Base-by-base conservation (phyloP, 1,140 invertebrate genomes). In the Doryteuthis pealeii region DNA sequence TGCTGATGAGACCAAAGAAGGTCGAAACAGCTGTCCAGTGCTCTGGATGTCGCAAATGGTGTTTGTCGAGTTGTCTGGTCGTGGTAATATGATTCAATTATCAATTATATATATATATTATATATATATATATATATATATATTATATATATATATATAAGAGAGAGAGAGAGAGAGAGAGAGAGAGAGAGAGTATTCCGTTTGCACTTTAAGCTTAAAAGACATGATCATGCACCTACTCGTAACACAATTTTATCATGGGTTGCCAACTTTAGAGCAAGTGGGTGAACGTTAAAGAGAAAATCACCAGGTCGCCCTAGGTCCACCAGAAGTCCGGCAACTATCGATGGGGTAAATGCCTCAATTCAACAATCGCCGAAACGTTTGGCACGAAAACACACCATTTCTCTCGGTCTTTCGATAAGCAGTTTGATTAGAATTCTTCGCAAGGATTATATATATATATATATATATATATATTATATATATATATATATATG, bases 391-490 rank as follows among this genome's bases (percentile, higher is more conserved):
- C 18, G 18, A 10, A 58, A 28, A 58, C 5, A 58, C 18, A 28
- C 45, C 45, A 49, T n/a, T 12, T 49, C 54, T 58, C 54, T 58
- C 5, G 54, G 18, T 58, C 18, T 58, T 58, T 58, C 2, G 18
- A 58, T 8, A 58, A 58, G 54, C 54, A 58, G 45, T 49, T 49
- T n/a, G n/a, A n/a, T n/a, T n/a, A n/a, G n/a, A n/a, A n/a, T n/a
- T n/a, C n/a, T n/a, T n/a, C n/a, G n/a, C n/a, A n/a, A n/a, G n/a
- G n/a, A n/a, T n/a, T n/a, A n/a, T n/a, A n/a, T n/a, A n/a, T n/a
- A n/a, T n/a, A n/a, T n/a, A n/a, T n/a, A n/a, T n/a, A n/a, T n/a
- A n/a, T n/a, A n/a, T n/a, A n/a, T n/a, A n/a, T n/a, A n/a, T n/a
- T n/a, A n/a, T n/a, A n/a, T n/a, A n/a, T n/a, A n/a, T n/a, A n/a